phyloP scores from a whole-genome alignment of 2,888 invertebrate species.

The Synergus itoensis region DNA sequence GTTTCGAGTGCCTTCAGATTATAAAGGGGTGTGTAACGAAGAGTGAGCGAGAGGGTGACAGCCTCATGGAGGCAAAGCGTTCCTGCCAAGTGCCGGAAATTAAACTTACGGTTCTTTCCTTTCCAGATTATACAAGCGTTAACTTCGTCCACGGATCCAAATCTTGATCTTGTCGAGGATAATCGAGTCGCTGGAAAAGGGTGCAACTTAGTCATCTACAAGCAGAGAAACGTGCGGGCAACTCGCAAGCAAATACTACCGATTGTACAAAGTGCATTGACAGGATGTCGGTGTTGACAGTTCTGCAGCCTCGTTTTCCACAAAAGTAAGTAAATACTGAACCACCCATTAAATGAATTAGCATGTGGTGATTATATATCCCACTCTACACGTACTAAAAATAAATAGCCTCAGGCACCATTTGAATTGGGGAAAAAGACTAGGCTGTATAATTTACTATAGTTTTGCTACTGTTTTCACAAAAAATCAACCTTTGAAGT shows the following conservation, averaged over 20 bases:
- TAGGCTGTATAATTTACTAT: background rate
- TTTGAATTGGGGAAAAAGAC: background rate
- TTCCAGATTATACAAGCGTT: slow-evolving; percentile 65
- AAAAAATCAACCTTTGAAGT: too few relatives aligned
- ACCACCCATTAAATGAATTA: slow-evolving; percentile 57
- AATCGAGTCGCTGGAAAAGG: slow-evolving; percentile 57
- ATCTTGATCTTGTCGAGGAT: slow-evolving; percentile 62
- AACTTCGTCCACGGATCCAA: slow-evolving; percentile 60
- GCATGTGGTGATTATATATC: slow-evolving; percentile 55
- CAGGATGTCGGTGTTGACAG: slow-evolving; percentile 58
- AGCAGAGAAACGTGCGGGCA: slow-evolving; percentile 81
- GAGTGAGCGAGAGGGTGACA: slow-evolving; percentile 35
- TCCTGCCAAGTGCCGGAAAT: slow-evolving; percentile 58
- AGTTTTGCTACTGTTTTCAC: too few relatives aligned
- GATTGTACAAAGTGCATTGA: slow-evolving; percentile 79
- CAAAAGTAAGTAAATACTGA: slow-evolving; percentile 50
- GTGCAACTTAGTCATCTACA: slow-evolving; percentile 76
- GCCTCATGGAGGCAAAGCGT: background rate
- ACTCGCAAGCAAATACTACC: slow-evolving; percentile 86
- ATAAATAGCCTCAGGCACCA: slow-evolving; percentile 17
- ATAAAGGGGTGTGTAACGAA: slow-evolving; percentile 42
- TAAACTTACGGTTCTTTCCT: slow-evolving; percentile 56
- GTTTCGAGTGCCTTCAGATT: slow-evolving; percentile 40
- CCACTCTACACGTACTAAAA: slow-evolving; percentile 31
- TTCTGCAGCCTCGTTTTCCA: slow-evolving; percentile 48